Base-by-base conservation (phyloP, 2,113 vertebrate genomes). In the Etheostoma cragini region DNA sequence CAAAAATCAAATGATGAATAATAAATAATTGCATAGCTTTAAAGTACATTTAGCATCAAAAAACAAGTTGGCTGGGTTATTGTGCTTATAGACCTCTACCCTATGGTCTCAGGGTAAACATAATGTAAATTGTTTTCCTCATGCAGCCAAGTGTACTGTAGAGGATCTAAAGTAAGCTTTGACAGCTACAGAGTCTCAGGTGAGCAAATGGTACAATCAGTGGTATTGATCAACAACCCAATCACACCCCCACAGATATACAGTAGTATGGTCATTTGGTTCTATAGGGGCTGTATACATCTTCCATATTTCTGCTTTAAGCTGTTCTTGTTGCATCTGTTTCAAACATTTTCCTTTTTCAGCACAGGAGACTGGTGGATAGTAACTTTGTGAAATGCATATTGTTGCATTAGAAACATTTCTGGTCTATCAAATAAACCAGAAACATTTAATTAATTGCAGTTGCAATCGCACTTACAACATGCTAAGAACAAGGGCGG, bases 331-430 rank as follows among this genome's bases (percentile, higher is more conserved):
- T 56, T 66, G 21, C 45, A 33, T 16, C 52, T 65, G 16, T 69
- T 52, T 80, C 22, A 63, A 42, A 19, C 22, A 45, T 21, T 56
- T 74, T 21, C 52, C 13, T 26, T 35, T 38, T n/a, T 17, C 10
- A 17, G 46, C 15, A 10, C 24, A 63, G n/a, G 57, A 45, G 17
- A 21, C n/a, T 33, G n/a, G 11, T 52, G 24, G 46, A 46, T 50
- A 19, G 53, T 61, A 62, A 30, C 67, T 30, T 54, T 35, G 26
- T 49, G 58, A 75, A 78, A 71, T 15, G 4, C 61, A 73, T 16
- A 33, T 80, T 67, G 83, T 81, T 81, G 54, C 47, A 76, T 78
- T 45, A 62, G 64, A 72, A 87, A 76, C 45, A 67, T 76, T 56
- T 66, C 58, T 79, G 70, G n/a, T 64, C 65, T 0, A 24, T 71